Conservation (phyloP, 64 coral and sea anemone species). For the Pocillopora damicornis region DNA sequence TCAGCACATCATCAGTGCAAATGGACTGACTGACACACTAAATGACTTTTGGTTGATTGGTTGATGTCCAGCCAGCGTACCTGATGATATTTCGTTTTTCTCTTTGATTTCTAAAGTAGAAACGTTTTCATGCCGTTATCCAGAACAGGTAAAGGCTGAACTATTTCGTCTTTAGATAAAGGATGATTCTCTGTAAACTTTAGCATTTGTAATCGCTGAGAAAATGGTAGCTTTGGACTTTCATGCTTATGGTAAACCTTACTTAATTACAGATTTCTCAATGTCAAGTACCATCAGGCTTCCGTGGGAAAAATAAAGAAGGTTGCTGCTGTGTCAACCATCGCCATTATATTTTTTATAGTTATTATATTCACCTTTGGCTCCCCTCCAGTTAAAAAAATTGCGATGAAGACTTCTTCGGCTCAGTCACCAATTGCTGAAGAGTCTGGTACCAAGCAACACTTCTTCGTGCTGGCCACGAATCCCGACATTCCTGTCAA, state of each 20-base stretch:
- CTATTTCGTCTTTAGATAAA: too few species aligned
- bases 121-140: too few species aligned
- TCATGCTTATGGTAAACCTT: background rate
- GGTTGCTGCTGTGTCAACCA: slow-evolving; percentile 13
- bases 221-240: background rate
- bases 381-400: slow-evolving; percentile 12
- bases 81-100: too few species aligned
- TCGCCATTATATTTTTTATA: slow-evolving; percentile 50
- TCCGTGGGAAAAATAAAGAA: slow-evolving; percentile 62
- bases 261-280: slow-evolving; percentile 42
- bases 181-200: too few species aligned
- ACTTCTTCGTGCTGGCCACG: slow-evolving; percentile 45
- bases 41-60: background rate
- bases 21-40: background rate
- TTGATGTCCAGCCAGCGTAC: background rate
- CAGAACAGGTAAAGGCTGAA: too few species aligned
- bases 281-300: slow-evolving; percentile 55
- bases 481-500: slow-evolving; percentile 46
- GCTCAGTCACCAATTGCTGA: background rate
- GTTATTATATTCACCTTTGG: slow-evolving; percentile 28
- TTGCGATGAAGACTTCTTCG: background rate
- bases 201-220: too few species aligned
- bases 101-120: too few species aligned
- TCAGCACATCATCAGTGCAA: too few species aligned
- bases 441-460: background rate